Percentiles rank a stretch among this genome's conserved stretches.
Conservation (phyloP, 2,888 invertebrate genomes). For the Tromatobia lineatoria region DNA sequence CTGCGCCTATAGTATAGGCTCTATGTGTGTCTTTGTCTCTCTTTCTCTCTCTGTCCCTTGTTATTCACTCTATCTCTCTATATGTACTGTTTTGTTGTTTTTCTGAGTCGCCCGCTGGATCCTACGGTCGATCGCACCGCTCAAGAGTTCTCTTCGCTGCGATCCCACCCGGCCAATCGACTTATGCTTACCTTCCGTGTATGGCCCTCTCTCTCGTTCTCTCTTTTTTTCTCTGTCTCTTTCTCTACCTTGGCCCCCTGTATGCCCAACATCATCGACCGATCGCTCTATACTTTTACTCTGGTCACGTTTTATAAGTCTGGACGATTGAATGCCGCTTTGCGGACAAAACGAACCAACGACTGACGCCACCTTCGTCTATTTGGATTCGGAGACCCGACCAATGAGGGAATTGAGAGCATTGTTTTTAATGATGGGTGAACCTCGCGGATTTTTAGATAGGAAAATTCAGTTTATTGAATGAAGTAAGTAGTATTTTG, state of each 20-base stretch:
- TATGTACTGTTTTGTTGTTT: conserved; percentile 32
- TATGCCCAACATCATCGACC: conserved; percentile 37
- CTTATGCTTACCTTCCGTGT: conserved; percentile 69
- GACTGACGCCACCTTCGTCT: conserved; percentile 2
- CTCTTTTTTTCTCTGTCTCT: conserved; percentile 25
- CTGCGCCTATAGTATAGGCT: conserved; percentile 44
- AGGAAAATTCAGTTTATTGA: neutral
- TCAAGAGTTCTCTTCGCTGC: conserved; percentile 35
- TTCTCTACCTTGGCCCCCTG: neutral
- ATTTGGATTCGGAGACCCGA: neutral
- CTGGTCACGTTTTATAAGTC: conserved; percentile 68
- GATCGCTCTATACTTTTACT: conserved; percentile 60
- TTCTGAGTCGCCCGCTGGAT: conserved; percentile 40
- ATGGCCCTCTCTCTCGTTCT: conserved; percentile 50
- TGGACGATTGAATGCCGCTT: conserved; percentile 47
- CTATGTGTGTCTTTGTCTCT: conserved; percentile 1
- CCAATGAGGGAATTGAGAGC: neutral
- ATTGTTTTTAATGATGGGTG: neutral
- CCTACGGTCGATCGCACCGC: conserved; percentile 41
- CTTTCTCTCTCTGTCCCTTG: neutral
- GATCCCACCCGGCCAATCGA: conserved; percentile 64
- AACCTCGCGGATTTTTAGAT: neutral
- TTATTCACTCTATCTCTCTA: neutral
- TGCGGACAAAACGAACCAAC: neutral
- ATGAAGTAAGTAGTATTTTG: neutral